Evolutionary conservation across 2,797 vertebrate genomes (phyloP).

Genomic region (Enteromius thamalakanensis): DNA sequence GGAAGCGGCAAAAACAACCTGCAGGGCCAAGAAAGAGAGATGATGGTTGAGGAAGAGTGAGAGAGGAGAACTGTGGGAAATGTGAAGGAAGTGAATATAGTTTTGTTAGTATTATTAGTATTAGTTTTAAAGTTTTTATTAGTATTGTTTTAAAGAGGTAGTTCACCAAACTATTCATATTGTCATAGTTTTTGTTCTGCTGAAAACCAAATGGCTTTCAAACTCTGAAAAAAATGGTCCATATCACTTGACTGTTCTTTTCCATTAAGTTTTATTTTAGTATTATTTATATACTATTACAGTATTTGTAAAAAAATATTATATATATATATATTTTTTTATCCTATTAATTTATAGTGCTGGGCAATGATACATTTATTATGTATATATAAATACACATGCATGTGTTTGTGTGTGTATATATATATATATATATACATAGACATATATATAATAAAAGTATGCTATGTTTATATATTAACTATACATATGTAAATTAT

Average conservation of each 20-base stretch:
- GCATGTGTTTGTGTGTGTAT: too few species aligned
- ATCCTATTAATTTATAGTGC: neutral
- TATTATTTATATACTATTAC: neutral
- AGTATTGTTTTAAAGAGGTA: neutral
- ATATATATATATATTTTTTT: too few species aligned
- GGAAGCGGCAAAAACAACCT: slow-evolving; percentile 62
- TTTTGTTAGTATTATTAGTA: neutral
- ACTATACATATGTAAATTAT: too few species aligned
- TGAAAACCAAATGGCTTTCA: neutral
- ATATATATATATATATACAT: too few species aligned
- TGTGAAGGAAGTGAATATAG: neutral
- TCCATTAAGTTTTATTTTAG: neutral
- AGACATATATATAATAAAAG: too few species aligned
- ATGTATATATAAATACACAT: too few species aligned
- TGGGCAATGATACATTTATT: too few species aligned
- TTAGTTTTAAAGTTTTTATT: too few species aligned
- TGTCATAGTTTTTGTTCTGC: neutral
- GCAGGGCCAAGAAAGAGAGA: slow-evolving; percentile 65
- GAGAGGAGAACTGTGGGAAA: slow-evolving; percentile 43
- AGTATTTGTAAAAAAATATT: neutral
- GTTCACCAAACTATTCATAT: neutral
- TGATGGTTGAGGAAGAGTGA: slow-evolving; percentile 79
- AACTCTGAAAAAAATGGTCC: neutral
- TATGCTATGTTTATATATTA: too few species aligned
- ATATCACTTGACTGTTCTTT: neutral